phyloP scores from a whole-genome alignment of 2,113 vertebrate species.

The Picathartes gymnocephalus region DNA sequence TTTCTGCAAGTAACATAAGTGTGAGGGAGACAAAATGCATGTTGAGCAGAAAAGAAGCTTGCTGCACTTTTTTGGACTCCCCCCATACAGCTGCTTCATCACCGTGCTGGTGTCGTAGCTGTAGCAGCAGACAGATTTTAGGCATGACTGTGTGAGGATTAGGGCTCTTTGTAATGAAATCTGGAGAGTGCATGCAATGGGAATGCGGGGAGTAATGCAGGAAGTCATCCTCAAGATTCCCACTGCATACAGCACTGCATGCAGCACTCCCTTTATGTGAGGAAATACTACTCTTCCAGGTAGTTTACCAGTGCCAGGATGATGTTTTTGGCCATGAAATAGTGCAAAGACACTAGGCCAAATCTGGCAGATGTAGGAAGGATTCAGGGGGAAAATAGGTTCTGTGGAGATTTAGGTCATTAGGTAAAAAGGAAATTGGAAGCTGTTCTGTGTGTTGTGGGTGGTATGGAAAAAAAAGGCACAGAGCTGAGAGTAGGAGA shows the following conservation, averaged over 20 bases:
- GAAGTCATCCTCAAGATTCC: not conserved
- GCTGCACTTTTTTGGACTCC: not conserved
- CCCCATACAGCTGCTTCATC: slow-evolving; percentile 26
- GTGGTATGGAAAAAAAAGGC: slow-evolving; percentile 1
- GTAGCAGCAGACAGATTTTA: slow-evolving; percentile 38
- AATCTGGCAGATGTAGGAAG: not conserved
- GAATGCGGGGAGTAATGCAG: not conserved
- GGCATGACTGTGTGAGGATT: slow-evolving; percentile 25
- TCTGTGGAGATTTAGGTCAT: slow-evolving; percentile 17
- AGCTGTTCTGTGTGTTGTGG: not conserved
- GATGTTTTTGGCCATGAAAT: not conserved
- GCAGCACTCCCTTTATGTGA: not conserved
- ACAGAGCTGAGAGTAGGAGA: not conserved
- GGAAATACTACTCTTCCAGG: not conserved
- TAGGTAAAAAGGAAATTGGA: slow-evolving; percentile 32
- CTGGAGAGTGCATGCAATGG: not conserved
- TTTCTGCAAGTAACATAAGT: slow-evolving; percentile 6
- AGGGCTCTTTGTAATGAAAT: slow-evolving; percentile 26
- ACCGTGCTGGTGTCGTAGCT: not conserved
- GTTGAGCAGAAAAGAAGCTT: slow-evolving; percentile 4
- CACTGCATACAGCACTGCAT: not conserved
- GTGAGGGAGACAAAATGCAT: slow-evolving; percentile 25
- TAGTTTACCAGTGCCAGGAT: not conserved
- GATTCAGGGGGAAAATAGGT: not conserved
- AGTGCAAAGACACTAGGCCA: not conserved